Evolutionary conservation across 2,888 invertebrate genomes (phyloP).

Genomic region (Disparrhopalites patrizii): DNA sequence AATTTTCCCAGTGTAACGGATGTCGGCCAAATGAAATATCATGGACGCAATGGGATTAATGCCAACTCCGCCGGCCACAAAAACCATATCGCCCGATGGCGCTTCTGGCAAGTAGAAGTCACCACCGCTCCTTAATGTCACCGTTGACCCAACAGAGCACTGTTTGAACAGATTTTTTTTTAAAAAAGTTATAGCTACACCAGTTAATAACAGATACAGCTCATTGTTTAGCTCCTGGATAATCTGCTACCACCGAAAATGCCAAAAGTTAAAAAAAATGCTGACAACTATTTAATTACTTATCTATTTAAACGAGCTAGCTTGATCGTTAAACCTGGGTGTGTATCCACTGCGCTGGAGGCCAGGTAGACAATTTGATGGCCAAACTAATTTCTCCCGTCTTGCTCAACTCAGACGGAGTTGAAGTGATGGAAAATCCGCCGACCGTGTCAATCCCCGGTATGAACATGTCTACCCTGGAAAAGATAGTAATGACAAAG

Average conservation of each 20-base stretch:
- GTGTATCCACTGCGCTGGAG: conserved; percentile 54
- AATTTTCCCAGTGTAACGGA: conserved; percentile 39
- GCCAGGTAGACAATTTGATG: conserved; percentile 52
- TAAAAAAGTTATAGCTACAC: no score
- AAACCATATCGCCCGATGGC: conserved; percentile 49
- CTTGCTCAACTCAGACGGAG: conserved; percentile 50
- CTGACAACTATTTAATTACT: no score
- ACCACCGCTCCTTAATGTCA: conserved; percentile 52
- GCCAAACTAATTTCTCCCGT: conserved; percentile 51
- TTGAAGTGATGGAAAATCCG: conserved; percentile 54
- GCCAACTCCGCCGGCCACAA: conserved; percentile 55
- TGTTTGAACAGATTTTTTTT: no score
- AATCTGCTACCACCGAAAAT: no score
- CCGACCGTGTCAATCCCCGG: conserved; percentile 52
- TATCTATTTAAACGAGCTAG: no score
- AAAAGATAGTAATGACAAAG: conserved; percentile 29
- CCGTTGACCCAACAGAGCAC: conserved; percentile 50
- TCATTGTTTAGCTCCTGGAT: no score
- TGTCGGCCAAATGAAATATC: conserved; percentile 15
- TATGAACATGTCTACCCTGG: conserved; percentile 54
- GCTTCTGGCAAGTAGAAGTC: conserved; percentile 49
- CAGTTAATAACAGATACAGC: no score
- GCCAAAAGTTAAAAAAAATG: no score
- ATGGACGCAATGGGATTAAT: conserved; percentile 54
- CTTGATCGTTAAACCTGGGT: conserved; percentile 46